Conservation (phyloP, 2,888 invertebrate species). For the Lepas anatifera region DNA sequence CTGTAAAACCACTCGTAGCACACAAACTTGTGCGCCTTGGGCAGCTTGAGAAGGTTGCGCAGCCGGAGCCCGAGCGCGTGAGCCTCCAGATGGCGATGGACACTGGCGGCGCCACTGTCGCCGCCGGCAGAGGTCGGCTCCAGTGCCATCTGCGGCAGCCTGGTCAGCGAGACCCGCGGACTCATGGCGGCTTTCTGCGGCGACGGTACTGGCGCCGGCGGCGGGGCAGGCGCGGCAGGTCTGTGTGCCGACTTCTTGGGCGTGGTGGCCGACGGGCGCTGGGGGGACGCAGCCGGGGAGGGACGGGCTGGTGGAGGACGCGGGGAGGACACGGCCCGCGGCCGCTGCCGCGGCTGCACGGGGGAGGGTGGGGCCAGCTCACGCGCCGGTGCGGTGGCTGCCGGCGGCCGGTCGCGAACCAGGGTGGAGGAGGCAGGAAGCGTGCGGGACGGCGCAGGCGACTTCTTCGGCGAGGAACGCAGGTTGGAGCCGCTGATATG, state of each 20-base stretch:
- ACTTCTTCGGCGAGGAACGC: slow-evolving; percentile 55
- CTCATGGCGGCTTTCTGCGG: neutral
- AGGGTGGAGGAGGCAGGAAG: slow-evolving; percentile 28
- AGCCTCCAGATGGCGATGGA: slow-evolving; percentile 36
- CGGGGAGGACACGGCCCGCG: slow-evolving; percentile 19
- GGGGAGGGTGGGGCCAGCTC: slow-evolving; percentile 30
- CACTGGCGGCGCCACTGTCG: neutral
- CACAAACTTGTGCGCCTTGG: slow-evolving; percentile 98
- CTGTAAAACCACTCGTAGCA: slow-evolving; percentile 99
- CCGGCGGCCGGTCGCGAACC: too few relatives aligned
- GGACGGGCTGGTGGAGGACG: neutral
- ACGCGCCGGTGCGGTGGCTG: too few relatives aligned
- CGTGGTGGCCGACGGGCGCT: neutral
- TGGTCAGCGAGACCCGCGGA: too few relatives aligned
- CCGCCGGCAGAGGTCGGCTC: neutral
- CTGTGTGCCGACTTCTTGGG: neutral
- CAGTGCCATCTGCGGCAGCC: too few relatives aligned
- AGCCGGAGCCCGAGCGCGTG: slow-evolving; percentile 79
- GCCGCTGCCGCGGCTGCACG: slow-evolving; percentile 26
- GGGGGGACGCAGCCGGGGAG: neutral
- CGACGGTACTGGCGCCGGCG: neutral
- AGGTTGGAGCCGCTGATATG: slow-evolving; percentile 61
- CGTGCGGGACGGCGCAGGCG: slow-evolving; percentile 51
- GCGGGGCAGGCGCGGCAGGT: neutral
- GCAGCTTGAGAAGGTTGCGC: slow-evolving; percentile 84